Evolutionary conservation across 2,113 vertebrate genomes (phyloP).

Genomic region (Perccottus glenii): DNA sequence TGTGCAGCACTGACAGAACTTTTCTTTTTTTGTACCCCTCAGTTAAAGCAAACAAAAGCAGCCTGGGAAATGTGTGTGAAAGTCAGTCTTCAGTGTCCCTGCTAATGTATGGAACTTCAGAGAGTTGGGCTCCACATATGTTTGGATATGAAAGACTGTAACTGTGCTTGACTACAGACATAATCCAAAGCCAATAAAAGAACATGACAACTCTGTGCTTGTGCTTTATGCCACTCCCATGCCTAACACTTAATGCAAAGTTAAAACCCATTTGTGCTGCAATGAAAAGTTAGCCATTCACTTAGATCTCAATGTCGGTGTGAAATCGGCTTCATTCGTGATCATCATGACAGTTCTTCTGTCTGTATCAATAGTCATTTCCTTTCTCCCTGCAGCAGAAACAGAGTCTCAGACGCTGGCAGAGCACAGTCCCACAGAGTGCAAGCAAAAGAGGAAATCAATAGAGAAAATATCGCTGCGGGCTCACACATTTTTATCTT

Average conservation of each 20-base stretch:
- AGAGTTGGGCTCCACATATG: conserved; percentile 65
- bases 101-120: conserved; percentile 75
- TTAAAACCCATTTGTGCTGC: conserved; percentile 53
- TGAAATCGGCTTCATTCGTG: conserved; percentile 55
- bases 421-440: conserved; percentile 67
- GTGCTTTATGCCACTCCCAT: conserved; percentile 31
- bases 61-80: conserved; percentile 49
- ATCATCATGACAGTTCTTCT: conserved; percentile 69
- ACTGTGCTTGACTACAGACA: conserved; percentile 33
- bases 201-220: conserved; percentile 35
- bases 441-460: conserved; percentile 79
- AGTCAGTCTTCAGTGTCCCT: conserved; percentile 55
- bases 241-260: conserved; percentile 34
- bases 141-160: conserved; percentile 61
- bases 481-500: conserved; percentile 82
- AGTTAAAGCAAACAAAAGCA: conserved; percentile 51
- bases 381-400: conserved; percentile 65
- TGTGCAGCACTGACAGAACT: conserved; percentile 35
- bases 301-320: conserved; percentile 47
- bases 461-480: conserved; percentile 81
- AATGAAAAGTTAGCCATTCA: conserved; percentile 44
- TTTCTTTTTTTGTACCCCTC: conserved; percentile 22
- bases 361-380: conserved; percentile 71
- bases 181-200: conserved; percentile 44
- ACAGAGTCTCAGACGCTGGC: conserved; percentile 52